Evolutionary conservation across 2,797 vertebrate genomes (phyloP), one percentile per base, ranked within the genome.

Genomic region (Aldrovandia affinis): DNA sequence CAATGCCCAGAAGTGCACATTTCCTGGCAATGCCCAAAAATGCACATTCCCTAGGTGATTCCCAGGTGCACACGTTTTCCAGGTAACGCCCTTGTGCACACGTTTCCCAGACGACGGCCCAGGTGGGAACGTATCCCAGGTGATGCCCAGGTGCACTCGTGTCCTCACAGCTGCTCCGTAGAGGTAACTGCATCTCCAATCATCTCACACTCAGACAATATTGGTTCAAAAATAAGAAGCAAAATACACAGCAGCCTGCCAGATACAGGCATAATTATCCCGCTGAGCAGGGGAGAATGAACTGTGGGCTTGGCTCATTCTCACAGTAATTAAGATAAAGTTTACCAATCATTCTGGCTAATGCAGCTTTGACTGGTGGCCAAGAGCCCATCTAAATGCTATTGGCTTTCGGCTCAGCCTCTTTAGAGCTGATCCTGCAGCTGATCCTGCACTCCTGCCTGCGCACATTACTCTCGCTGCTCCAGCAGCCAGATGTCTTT

Each of bases 261-360:
- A 92, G 90, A 85, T 87, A 91, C 88, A 89, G 91, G 89, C 89
- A 89, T 91, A 92, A 93, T 91, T 93, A 92, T 92, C 78, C 0
- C 15, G 88, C 83, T 9, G 84, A 91, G 93, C 91, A 91, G 93
- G 93, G 91, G 92, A 93, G 90, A 91, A 92, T 90, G 90, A 92
- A 92, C 89, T 91, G 90, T 80, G 91, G 89, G 93, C 92, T 89
- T 83, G 87, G 95, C 93, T 95, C 91, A 90, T 91, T 95, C 95
- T 90, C 89, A 91, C 92, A 95, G 93, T 95, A 95, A 96, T 97
- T 95, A 96, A 95, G 95, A 94, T 93, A 91, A 94, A 95, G 96
- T 94, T 93, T 89, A 89, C 92, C 92, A 92, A 94, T 96, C 95
- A 90, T 93, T 90, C 93, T 89, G 92, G 94, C 89, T 93, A 94